Evolutionary conservation across 2,888 invertebrate species (phyloP).

Genomic region (Lymantria dispar): DNA sequence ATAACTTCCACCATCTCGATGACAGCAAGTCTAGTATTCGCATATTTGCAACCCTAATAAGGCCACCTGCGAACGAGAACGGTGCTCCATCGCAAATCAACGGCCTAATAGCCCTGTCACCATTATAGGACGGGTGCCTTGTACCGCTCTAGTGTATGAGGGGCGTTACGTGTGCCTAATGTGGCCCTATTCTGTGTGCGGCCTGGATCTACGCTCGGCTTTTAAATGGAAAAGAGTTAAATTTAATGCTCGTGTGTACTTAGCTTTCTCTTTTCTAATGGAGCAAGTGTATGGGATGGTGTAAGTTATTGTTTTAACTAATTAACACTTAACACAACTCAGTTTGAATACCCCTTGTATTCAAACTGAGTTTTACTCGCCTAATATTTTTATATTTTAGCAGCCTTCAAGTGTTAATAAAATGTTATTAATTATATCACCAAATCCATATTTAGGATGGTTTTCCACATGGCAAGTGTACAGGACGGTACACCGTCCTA

Average conservation of each 20-base stretch:
- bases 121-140: conserved; percentile 43
- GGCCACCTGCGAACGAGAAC: conserved; percentile 34
- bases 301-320: background rate
- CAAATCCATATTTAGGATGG: too few relatives aligned
- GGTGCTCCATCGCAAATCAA: conserved; percentile 32
- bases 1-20: conserved; percentile 15
- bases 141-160: conserved; percentile 39
- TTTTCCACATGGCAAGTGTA: too few relatives aligned
- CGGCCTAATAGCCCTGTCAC: conserved; percentile 44
- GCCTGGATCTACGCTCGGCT: conserved; percentile 25
- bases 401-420: too few relatives aligned
- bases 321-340: background rate
- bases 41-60: conserved; percentile 33
- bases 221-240: conserved; percentile 28
- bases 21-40: conserved; percentile 18
- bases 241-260: conserved; percentile 12
- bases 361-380: too few relatives aligned
- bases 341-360: background rate
- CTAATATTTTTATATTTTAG: too few relatives aligned
- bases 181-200: conserved; percentile 29
- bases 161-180: conserved; percentile 37
- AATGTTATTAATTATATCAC: too few relatives aligned
- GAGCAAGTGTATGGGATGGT: background rate
- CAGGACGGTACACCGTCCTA: too few relatives aligned
- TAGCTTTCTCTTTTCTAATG: conserved; percentile 6